Percentiles rank a stretch among this genome's conserved stretches.
phyloP scores from a whole-genome alignment of 2,797 vertebrate genomes.

The Myotis planiceps region DNA sequence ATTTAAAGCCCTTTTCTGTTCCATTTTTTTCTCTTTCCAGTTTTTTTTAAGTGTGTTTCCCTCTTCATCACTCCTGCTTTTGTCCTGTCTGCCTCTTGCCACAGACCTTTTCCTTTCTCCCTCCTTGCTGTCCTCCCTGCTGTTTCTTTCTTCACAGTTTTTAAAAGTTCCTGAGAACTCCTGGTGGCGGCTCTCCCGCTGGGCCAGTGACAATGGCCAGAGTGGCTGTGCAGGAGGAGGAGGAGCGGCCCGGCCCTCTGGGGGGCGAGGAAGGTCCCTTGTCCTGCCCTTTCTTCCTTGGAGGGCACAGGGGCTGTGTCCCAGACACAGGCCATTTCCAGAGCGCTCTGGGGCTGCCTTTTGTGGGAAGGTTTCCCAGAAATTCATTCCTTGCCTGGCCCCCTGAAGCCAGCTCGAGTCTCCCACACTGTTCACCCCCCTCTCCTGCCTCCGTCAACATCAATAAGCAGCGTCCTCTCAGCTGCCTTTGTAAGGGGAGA shows the following conservation, averaged over 20 bases:
- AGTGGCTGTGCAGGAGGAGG: not conserved
- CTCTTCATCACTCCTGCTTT: not conserved
- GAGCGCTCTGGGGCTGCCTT: not conserved
- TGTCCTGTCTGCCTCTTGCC: not conserved
- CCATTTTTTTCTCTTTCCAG: not conserved
- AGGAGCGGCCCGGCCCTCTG: not conserved
- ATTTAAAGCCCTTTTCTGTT: not conserved
- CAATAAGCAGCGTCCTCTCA: not conserved
- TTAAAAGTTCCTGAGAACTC: slow-evolving; percentile 54
- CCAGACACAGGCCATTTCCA: not conserved
- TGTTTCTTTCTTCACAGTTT: slow-evolving; percentile 50
- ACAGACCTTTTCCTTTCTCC: not conserved
- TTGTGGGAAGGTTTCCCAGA: slow-evolving; percentile 30
- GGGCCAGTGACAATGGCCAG: slow-evolving; percentile 13
- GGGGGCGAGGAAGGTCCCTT: not conserved
- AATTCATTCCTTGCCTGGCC: not conserved
- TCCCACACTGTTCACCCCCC: not conserved
- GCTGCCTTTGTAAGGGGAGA: not conserved
- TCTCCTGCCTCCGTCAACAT: not conserved
- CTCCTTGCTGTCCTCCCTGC: slow-evolving; percentile 56
- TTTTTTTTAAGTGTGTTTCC: not conserved
- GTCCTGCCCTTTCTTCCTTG: not conserved
- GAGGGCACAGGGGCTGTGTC: not conserved
- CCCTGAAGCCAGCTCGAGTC: not conserved
- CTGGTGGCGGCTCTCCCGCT: not conserved